Conservation (phyloP, 2,888 invertebrate genomes). For the Amphiduros pacificus region DNA sequence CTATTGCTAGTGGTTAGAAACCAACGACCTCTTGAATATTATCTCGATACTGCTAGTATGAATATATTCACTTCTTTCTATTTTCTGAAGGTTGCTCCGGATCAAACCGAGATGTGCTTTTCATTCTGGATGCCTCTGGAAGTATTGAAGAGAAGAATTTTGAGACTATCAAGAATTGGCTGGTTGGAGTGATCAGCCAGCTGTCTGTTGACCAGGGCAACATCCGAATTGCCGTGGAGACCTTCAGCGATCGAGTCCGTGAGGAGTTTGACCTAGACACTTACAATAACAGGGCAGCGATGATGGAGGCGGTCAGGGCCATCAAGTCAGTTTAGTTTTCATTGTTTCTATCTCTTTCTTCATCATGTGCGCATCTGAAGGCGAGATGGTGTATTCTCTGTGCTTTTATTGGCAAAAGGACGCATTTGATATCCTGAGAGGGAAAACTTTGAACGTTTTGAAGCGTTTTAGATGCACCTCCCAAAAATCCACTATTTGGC, state of each 20-base stretch:
- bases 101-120: constrained; percentile 3
- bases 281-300: background rate
- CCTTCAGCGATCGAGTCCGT: constrained; percentile 11
- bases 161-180: constrained; percentile 1
- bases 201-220: constrained; percentile 3
- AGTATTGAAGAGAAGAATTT: constrained; percentile 12
- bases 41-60: background rate
- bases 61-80: background rate
- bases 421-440: too few relatives aligned
- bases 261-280: constrained; percentile 16
- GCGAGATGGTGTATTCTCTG: too few relatives aligned
- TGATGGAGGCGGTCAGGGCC: constrained; percentile 8
- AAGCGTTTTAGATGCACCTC: too few relatives aligned
- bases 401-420: too few relatives aligned
- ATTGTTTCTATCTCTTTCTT: too few relatives aligned
- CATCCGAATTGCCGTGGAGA: constrained; percentile 4
- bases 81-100: constrained; percentile 1
- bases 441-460: too few relatives aligned
- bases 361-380: too few relatives aligned
- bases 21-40: too few relatives aligned
- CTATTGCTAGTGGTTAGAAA: too few relatives aligned
- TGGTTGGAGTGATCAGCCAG: constrained; percentile 1
- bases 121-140: constrained; percentile 15
- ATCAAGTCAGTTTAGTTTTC: too few relatives aligned
- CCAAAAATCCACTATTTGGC: too few relatives aligned